Percentiles rank a stretch among this genome's conserved stretches.
phyloP scores from a whole-genome alignment of 2,113 vertebrate genomes.

The Eulemur rufifrons region DNA sequence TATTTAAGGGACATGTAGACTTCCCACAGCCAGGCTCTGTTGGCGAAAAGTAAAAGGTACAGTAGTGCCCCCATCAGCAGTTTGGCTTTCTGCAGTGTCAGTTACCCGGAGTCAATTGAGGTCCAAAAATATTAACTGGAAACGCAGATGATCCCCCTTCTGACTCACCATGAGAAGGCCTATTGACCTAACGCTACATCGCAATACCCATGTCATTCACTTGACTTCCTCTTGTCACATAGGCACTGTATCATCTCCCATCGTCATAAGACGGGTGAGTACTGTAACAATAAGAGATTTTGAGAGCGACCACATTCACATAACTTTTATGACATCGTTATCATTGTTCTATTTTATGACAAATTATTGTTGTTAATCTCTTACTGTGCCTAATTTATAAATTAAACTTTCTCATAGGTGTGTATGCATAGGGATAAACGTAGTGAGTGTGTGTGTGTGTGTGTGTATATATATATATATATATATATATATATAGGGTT shows the following conservation, averaged over 20 bases:
- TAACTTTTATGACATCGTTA: background rate
- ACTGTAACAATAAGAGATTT: too few relatives aligned
- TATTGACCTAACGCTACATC: background rate
- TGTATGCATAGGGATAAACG: background rate
- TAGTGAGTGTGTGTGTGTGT: too few relatives aligned
- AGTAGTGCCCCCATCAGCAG: background rate
- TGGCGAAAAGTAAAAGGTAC: background rate
- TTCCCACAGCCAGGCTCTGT: background rate
- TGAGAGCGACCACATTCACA: background rate
- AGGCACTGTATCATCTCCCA: background rate
- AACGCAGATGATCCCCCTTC: background rate
- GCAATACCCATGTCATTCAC: background rate
- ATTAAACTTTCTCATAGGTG: background rate
- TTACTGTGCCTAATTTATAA: background rate
- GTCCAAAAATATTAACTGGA: background rate
- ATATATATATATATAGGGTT: too few relatives aligned
- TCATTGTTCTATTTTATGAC: background rate
- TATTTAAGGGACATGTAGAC: background rate
- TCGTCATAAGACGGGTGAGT: background rate
- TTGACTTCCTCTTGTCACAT: background rate
- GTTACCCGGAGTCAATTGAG: background rate
- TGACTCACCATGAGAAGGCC: background rate
- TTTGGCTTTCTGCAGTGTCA: background rate
- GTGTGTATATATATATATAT: too few relatives aligned
- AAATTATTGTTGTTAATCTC: background rate